Base-by-base conservation (phyloP, 1,140 invertebrate genomes). In the Mesaphorura yosii region DNA sequence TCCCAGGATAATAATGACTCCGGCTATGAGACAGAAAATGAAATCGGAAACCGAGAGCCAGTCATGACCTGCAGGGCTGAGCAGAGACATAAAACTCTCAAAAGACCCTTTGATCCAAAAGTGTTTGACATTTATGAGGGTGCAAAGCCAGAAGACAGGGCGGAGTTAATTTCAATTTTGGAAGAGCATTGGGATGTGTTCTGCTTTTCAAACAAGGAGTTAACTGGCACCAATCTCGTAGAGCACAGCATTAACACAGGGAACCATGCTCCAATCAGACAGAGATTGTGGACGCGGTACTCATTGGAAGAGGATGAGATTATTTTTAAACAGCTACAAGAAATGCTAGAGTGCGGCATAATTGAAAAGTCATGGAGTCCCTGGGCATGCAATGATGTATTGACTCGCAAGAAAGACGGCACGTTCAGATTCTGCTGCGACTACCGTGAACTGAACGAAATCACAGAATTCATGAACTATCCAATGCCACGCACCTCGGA, bases 231-330 rank as follows among this genome's bases (percentile, higher is more conserved):
- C 29, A 12, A 48, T 23, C 12, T 48, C 7, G 27, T 20, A 29
- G 22, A 17, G 27, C 47, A 48, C 19, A 20, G 23, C 5, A 34
- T 48, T 10, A 23, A 48, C 23, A 48, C 47, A 38, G 47, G 47
- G 3, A 4, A 6, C 14, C 26, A 48, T 20, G n/a, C 3, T 22
- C 47, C 47, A 7, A 31, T 48, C 3, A 48, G 27, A 31, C 47
- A 48, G 28, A 48, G 47, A 31, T 15, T 34, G 12, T 48, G 17
- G 38, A 47, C 46, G 14, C 46, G 17, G 29, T 17, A 23, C 48
- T 22, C 14, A 12, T n/a, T 20, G 19, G 45, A 29, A 10, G 45
- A 47, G 45, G 6, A 28, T 20, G 45, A 29, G 17, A 37, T 34
- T 7, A 39, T 48, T 31, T 15, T 17, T 38, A 14, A 48, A 37